Conservation (phyloP, 2,113 vertebrate genomes). For the Lepus timidus region DNA sequence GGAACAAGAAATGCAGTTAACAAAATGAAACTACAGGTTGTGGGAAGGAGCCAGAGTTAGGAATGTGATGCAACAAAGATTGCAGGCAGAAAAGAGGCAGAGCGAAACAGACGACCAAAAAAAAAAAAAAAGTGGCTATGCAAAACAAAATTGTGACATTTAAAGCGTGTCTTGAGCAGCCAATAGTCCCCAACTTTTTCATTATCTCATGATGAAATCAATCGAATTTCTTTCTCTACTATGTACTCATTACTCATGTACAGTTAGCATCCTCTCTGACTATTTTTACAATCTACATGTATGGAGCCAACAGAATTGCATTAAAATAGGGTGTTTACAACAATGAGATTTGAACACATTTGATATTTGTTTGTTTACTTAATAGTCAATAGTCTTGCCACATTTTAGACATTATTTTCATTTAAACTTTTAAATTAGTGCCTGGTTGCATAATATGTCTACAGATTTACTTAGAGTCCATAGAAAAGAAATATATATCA, state of each 20-base stretch:
- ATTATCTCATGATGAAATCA: not conserved
- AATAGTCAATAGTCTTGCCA: too few relatives aligned
- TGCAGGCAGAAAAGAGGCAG: too few relatives aligned
- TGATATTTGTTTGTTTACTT: too few relatives aligned
- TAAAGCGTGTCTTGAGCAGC: not conserved
- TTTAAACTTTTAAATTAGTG: not conserved
- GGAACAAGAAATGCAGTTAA: not conserved
- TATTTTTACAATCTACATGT: too few relatives aligned
- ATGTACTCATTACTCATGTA: not conserved
- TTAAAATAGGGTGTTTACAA: too few relatives aligned
- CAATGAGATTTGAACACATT: too few relatives aligned
- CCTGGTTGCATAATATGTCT: not conserved
- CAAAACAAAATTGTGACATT: too few relatives aligned
- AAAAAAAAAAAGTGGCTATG: too few relatives aligned
- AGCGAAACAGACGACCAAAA: too few relatives aligned
- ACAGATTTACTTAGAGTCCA: not conserved
- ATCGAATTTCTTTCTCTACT: not conserved
- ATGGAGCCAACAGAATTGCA: too few relatives aligned
- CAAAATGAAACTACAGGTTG: not conserved
- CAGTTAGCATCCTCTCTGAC: not conserved
- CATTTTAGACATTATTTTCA: too few relatives aligned
- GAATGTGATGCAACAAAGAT: too few relatives aligned
- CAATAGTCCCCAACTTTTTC: not conserved
- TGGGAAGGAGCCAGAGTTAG: not conserved
- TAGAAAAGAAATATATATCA: not conserved